These are phyloP conservation scores for Spea bombifrons DNA, from an alignment of 2,113 vertebrate species.

Conservation along the genomic window DNA sequence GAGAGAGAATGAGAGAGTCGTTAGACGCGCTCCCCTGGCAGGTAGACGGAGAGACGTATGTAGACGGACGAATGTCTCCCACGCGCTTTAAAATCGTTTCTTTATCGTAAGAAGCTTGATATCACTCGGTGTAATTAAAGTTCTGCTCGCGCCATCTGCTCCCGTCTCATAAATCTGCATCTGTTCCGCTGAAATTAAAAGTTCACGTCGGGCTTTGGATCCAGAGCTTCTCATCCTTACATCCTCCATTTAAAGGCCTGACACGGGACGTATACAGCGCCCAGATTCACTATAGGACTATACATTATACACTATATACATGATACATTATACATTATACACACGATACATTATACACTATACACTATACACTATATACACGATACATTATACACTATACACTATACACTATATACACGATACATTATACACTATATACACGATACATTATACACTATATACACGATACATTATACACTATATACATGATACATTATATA, in stretches of 20 bases:
- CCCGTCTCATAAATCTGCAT: slow-evolving; percentile 32
- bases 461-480: too few relatives aligned
- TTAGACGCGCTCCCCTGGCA: background rate
- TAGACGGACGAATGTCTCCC: background rate
- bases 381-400: too few relatives aligned
- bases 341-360: too few relatives aligned
- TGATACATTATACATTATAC: background rate
- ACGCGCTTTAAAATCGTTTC: background rate
- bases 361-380: too few relatives aligned
- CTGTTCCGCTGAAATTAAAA: slow-evolving; percentile 16
- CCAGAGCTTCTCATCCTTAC: slow-evolving; percentile 1
- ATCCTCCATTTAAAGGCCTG: background rate
- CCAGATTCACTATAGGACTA: background rate
- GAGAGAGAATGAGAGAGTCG: slow-evolving; percentile 2
- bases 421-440: too few relatives aligned
- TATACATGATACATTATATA: background rate
- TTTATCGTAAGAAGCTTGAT: slow-evolving; percentile 30
- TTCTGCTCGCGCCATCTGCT: slow-evolving; percentile 43
- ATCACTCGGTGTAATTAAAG: slow-evolving; percentile 34
- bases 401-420: too few relatives aligned
- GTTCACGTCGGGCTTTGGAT: slow-evolving; percentile 4
- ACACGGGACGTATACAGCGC: background rate
- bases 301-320: background rate
- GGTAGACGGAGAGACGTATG: background rate
- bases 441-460: too few relatives aligned